phyloP scores from a whole-genome alignment of 1,140 invertebrate species.

The Heliconius hermathena region DNA sequence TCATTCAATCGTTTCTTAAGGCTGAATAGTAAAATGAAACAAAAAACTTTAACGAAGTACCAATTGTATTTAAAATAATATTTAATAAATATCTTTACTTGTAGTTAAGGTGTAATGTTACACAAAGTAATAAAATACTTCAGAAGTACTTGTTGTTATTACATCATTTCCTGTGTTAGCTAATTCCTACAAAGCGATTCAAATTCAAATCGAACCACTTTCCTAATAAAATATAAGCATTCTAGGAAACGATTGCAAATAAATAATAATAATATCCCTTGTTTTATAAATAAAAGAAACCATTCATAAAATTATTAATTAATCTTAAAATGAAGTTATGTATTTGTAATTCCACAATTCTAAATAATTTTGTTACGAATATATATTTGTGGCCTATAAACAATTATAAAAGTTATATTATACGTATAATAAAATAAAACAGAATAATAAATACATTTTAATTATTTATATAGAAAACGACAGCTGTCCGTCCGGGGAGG shows the following conservation, averaged over 20 bases:
- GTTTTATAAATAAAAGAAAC: no score
- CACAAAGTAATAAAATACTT: no score
- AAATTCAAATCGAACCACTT: background rate
- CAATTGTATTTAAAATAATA: no score
- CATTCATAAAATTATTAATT: no score
- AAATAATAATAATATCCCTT: background rate
- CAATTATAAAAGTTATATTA: background rate
- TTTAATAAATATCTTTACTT: no score
- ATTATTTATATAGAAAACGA: conserved; percentile 34
- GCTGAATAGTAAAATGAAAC: background rate
- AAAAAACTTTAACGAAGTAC: no score
- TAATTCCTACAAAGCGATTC: background rate
- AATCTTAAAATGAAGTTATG: no score
- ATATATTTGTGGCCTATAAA: background rate
- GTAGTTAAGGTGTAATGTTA: no score
- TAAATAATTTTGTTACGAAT: no score
- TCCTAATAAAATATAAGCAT: background rate
- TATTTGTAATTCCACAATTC: no score
- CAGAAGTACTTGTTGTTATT: background rate
- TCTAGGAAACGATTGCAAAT: background rate
- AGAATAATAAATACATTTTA: conserved; percentile 1
- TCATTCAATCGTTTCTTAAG: background rate
- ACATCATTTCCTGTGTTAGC: background rate
- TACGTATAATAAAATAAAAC: background rate
- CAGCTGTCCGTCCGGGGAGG: conserved; percentile 53